Base-by-base conservation (phyloP, 1,140 invertebrate species). In the Microplitis mediator region DNA sequence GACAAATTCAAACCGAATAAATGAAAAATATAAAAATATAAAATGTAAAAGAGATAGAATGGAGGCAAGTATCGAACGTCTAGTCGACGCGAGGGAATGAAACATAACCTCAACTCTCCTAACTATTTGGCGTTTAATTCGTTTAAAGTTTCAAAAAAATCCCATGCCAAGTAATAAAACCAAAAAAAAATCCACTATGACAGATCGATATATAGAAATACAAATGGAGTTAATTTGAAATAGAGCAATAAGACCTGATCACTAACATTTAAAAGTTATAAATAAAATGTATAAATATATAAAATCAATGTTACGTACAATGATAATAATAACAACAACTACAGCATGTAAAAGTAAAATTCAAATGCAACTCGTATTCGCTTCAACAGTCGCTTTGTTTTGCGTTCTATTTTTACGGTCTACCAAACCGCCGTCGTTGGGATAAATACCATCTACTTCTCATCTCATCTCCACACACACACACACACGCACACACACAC, bases 21-120 rank as follows among this genome's bases (percentile, higher is more conserved):
- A 45, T 45, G 39, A 58, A 5, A 6, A 23, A 23, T 9, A 58
- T 2, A 58, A 9, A 58, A 8, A 58, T 4, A 58, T 3, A 58
- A 31, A 58, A 31, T 23, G 9, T 32, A n/a, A 32, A 4, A 11
- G 51, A 35, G 50, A 32, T 51, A 34, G 14, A 58, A 32, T 8
- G 2, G 31, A 23, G 31, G 31, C 11, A 39, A 69, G 51, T 69
- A 69, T 69, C 54, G 67, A 69, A 69, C 67, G 67, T 60, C 54
- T 52, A 69, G 34, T 34, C 65, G 65, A 54, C 51, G 51, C 65
- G 65, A 50, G 39, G 51, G 14, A 34, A 56, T 23, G 23, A 51
- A 68, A 68, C 67, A 69, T 69, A 69, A 69, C 67, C 67, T 69
- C 54, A 69, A 58, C 54, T 69, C 6, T 56, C 36, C 9, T 54